phyloP scores from a whole-genome alignment of 1,140 invertebrate genomes.

The Drosophila elegans region DNA sequence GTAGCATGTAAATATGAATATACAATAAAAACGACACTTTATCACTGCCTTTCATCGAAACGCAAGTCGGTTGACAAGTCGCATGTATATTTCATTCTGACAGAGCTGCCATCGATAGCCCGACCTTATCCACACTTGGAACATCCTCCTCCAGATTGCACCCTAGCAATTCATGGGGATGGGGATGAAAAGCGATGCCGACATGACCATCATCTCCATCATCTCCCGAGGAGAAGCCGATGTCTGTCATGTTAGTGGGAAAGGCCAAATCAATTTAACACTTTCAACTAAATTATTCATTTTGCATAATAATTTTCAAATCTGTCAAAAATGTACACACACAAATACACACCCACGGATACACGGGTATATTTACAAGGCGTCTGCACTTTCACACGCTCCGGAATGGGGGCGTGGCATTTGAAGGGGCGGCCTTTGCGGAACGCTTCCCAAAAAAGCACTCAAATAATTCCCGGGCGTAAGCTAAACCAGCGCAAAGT shows the following conservation, averaged over 20 bases:
- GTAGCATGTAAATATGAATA: constrained; percentile 5
- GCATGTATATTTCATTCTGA: constrained; percentile 39
- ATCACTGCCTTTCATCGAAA: constrained; percentile 19
- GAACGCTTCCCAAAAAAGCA: constrained; percentile 66
- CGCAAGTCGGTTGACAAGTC: constrained; percentile 29
- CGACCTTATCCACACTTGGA: constrained; percentile 3
- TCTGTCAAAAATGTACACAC: constrained; percentile 74
- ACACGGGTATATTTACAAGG: constrained; percentile 42
- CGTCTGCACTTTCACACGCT: constrained; percentile 82
- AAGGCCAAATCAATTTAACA: constrained; percentile 83
- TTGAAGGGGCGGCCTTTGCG: constrained; percentile 12
- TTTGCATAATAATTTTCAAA: constrained; percentile 83
- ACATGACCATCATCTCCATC: constrained; percentile 71
- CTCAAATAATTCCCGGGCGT: constrained; percentile 81
- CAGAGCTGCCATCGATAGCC: constrained; percentile 31
- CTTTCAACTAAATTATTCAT: constrained; percentile 83
- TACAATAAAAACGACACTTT: constrained; percentile 29
- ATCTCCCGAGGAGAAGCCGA: constrained; percentile 16
- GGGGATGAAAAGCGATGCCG: constrained; percentile 9
- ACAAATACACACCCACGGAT: constrained; percentile 20
- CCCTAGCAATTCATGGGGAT: not conserved
- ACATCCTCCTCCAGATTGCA: constrained; percentile 3
- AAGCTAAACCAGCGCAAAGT: constrained; percentile 81
- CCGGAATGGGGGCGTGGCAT: constrained; percentile 16
- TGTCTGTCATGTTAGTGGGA: constrained; percentile 59